phyloP scores from a whole-genome alignment of 2,797 vertebrate genomes.

The Mormyrops boulengeri region DNA sequence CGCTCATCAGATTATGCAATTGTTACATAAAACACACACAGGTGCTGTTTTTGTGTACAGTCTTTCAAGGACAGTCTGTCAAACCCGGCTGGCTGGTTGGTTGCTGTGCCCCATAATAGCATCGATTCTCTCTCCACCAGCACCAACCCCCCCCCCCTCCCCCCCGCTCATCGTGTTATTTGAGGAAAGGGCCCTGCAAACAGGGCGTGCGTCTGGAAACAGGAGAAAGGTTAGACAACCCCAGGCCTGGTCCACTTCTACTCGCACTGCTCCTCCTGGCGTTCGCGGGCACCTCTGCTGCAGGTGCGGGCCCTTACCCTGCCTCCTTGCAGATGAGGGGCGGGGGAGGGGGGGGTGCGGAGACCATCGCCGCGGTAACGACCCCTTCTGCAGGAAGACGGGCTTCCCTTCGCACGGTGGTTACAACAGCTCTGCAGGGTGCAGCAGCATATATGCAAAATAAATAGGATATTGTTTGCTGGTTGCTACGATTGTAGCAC shows the following conservation, averaged over 20 bases:
- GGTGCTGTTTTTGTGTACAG: constrained; percentile 26
- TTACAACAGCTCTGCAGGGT: constrained; percentile 22
- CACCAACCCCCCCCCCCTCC: neutral
- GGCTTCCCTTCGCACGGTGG: constrained; percentile 3
- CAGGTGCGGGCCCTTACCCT: neutral
- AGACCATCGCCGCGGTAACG: constrained; percentile 3
- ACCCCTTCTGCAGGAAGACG: constrained; percentile 16
- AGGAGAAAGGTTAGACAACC: neutral
- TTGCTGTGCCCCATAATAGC: constrained; percentile 11
- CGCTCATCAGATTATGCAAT: constrained; percentile 38
- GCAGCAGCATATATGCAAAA: constrained; percentile 12
- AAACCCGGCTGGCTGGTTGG: constrained; percentile 10
- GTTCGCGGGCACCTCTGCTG: neutral
- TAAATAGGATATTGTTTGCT: constrained; percentile 1
- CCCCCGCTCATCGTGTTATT: neutral
- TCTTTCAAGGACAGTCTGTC: constrained; percentile 28
- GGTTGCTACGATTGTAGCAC: constrained; percentile 9
- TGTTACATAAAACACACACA: constrained; percentile 38
- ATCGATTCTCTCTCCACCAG: neutral
- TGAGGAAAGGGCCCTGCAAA: neutral
- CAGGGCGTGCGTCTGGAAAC: neutral
- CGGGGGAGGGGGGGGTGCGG: neutral
- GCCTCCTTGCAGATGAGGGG: neutral
- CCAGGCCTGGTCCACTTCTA: neutral
- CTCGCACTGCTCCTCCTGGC: neutral